Conservation (phyloP, 1,140 invertebrate species). For the Rhopalosiphum maidis region DNA sequence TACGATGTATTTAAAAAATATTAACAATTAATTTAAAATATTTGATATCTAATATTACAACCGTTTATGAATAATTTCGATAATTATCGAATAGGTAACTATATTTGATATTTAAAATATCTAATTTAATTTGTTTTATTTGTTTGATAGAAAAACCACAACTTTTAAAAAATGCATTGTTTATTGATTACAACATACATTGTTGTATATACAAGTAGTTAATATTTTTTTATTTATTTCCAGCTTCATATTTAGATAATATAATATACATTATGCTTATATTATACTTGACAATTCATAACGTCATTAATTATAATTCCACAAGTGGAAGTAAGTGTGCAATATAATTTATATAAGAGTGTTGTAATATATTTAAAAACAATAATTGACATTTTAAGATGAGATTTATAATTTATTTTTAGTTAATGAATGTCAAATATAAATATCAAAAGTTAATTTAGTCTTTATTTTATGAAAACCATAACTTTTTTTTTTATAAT, state of each 20-base stretch:
- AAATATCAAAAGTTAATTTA: too few relatives aligned
- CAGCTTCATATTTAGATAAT: neutral
- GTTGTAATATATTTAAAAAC: neutral
- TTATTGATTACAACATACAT: neutral
- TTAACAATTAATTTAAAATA: neutral
- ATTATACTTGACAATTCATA: neutral
- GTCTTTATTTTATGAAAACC: too few relatives aligned
- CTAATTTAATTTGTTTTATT: neutral
- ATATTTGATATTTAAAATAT: neutral
- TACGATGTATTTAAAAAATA: neutral
- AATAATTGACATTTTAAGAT: neutral
- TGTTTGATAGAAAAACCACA: too few relatives aligned
- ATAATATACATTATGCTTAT: neutral
- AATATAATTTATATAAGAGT: neutral
- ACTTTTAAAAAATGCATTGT: neutral
- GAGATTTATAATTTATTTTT: too few relatives aligned
- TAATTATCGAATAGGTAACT: neutral
- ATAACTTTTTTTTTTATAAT: too few relatives aligned
- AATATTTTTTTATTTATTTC: neutral
- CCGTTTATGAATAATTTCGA: neutral
- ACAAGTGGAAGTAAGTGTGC: too few relatives aligned
- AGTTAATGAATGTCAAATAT: too few relatives aligned
- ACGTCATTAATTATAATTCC: neutral
- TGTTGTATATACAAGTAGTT: neutral
- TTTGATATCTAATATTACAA: neutral